Base-by-base conservation (phyloP, 2,888 invertebrate genomes). In the Cataglyphis albicans region DNA sequence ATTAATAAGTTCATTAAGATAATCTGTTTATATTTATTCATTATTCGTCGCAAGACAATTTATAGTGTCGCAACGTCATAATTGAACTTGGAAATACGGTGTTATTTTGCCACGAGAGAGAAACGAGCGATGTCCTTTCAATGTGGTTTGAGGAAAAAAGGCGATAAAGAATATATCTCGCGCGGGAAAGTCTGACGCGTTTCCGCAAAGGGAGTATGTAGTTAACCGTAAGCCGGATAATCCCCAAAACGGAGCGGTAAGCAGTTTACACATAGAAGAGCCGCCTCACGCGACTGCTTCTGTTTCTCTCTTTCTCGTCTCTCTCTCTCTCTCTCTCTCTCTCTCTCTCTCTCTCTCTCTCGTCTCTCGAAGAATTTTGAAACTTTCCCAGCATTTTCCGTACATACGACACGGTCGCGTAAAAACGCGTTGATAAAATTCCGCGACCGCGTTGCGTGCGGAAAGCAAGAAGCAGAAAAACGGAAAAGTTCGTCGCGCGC, bases 191-290 rank as follows among this genome's bases (percentile, higher is more conserved):
- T 57, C 44, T 67, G 70, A 57, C 35, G 67, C 57, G 67, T 85
- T 85, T 74, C 52, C 75, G 65, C 68, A 32, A 52, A 52, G 55
- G 55, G 74, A 70, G 59, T 84, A 81, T 73, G 82, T 84, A 83
- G 86, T 87, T 86, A 84, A 87, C 86, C 73, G 80, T 86, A 86
- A 87, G 83, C 87, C 86, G 84, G 86, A 84, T 84, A 70, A 86
- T 86, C 86, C 70, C 67, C 41, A 76, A 74, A 74, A 78, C 78
- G 86, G 52, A 74, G 72, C 74, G 75, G 75, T 84, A 84, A 86
- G 85, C 82, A 86, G 86, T 84, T 84, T 85, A 84, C 73, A 80
- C 81, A 81, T 83, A 63, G 70, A 68, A 67, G 65, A 67, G 63
- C 41, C 59, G 70, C 35, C 48, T 32, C 74, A 52, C 57, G 38